These are phyloP conservation scores for Oryzias curvinotus DNA, from an alignment of 2,113 vertebrate species.

Conservation along the genomic window DNA sequence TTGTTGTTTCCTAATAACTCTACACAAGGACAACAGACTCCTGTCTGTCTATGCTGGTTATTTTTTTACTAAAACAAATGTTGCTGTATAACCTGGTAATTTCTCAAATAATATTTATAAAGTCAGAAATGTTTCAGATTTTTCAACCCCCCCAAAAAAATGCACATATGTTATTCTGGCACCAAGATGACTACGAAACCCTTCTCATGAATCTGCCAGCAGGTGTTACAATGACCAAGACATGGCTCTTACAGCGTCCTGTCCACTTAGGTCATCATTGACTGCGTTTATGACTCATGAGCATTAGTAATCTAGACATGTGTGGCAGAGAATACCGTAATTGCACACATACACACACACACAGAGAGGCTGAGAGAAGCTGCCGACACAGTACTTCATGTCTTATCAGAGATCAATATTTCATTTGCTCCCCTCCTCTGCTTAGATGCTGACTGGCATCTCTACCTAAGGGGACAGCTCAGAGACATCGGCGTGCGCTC, in stretches of 20 bases:
- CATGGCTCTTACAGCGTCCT: slow-evolving; percentile 28
- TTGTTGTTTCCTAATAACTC: too few relatives aligned
- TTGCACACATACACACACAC: slow-evolving; percentile 13
- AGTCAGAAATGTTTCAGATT: background rate
- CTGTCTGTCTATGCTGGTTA: too few relatives aligned
- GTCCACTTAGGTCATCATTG: slow-evolving; percentile 49
- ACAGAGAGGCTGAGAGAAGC: slow-evolving; percentile 24
- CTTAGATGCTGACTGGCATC: slow-evolving; percentile 65
- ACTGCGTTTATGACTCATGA: slow-evolving; percentile 41
- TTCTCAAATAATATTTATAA: too few relatives aligned
- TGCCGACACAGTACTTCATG: slow-evolving; percentile 50
- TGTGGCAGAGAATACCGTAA: slow-evolving; percentile 29
- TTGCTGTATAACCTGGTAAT: too few relatives aligned
- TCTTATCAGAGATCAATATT: slow-evolving; percentile 73
- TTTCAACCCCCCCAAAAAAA: slow-evolving; percentile 39
- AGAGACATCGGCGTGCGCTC: slow-evolving; percentile 44
- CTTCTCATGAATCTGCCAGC: slow-evolving; percentile 29
- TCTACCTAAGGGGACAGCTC: slow-evolving; percentile 56
- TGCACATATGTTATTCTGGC: slow-evolving; percentile 46
- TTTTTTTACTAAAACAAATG: too few relatives aligned
- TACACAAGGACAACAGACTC: too few relatives aligned
- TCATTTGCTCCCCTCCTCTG: slow-evolving; percentile 60
- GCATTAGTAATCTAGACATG: slow-evolving; percentile 41
- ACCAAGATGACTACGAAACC: slow-evolving; percentile 35
- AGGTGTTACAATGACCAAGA: slow-evolving; percentile 44